Base-by-base conservation (phyloP, 2,888 invertebrate genomes). In the Agrotis puta region DNA sequence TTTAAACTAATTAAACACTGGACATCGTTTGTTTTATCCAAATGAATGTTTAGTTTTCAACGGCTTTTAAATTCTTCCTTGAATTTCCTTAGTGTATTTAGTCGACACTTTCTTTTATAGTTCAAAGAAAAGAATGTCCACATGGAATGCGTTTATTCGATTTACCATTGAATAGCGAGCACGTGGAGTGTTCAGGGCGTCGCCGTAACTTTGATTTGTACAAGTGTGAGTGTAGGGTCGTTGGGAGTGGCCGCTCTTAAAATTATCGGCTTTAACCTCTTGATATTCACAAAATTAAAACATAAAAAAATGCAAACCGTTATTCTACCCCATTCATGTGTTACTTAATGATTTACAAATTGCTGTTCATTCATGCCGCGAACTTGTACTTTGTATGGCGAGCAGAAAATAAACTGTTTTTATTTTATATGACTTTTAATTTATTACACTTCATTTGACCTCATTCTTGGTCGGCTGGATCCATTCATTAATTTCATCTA, bases 1-100 rank as follows among this genome's bases (percentile, higher is more conserved):
- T 83, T 82, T 74, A 75, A n/a, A 75, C 70, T 84, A 84, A 87
- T 89, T 87, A 88, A 75, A 85, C 50, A 51, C 14, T 65, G 62
- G 48, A 56, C 58, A 39, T 51, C n/a, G 66, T 73, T 78, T 71
- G 22, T 27, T 47, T 64, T 70, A 22, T 59, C 18, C 48, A 43
- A 71, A 67, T n/a, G 13, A 67, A 43, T 39, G 64, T 68, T 58
- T 58, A 64, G 24, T 77, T 70, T 54, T 24, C 18, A 20, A n/a
- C 0, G n/a, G 39, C 18, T 54, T 56, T 50, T 45, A 45, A 53
- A 54, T 67, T 66, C 16, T 54, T 43, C 7, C 20, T 59, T 24
- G 43, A 50, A 51, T 64, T 64, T 64, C 13, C 22, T 33, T 27
- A 18, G 14, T 51, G 5, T 54, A 51, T 57, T 45, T n/a, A 3